A percentile compares a stretch with the other conserved stretches of the same genome.
phyloP scores from a whole-genome alignment of 23 tunicate genomes.

The Trididemnum miniatum region DNA sequence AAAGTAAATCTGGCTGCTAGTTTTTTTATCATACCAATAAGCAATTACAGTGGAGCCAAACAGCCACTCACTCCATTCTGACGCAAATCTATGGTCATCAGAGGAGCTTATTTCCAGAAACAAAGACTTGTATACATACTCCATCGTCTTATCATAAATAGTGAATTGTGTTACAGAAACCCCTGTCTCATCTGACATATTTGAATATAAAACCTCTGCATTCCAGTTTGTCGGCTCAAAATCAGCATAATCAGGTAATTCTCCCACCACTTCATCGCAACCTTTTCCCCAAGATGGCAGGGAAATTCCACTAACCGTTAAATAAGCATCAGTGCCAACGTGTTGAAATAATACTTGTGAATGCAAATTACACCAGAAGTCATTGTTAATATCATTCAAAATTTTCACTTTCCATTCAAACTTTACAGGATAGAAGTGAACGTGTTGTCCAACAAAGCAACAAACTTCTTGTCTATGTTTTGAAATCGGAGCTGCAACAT shows the following conservation, averaged over 20 bases:
- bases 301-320: background rate
- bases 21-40: conserved; percentile 10
- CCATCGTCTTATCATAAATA: background rate
- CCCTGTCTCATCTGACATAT: too few species aligned
- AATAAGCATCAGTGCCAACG: conserved; percentile 12
- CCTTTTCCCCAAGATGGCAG: conserved; percentile 24
- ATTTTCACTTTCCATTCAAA: conserved; percentile 26
- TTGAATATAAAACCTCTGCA: background rate
- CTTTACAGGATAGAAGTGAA: background rate
- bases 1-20: conserved; percentile 8
- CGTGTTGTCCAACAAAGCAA: background rate
- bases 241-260: background rate
- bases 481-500: conserved; percentile 28
- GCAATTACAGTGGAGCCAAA: background rate
- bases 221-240: background rate
- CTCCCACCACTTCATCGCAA: conserved; percentile 2
- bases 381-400: background rate
- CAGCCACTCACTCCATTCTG: conserved; percentile 11
- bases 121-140: background rate
- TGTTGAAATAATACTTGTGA: conserved; percentile 13
- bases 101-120: background rate
- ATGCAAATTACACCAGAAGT: conserved; percentile 16
- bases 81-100: conserved; percentile 16
- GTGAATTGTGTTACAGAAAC: background rate
- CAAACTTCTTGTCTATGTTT: conserved; percentile 26